These are phyloP conservation scores for Siniperca scherzeri DNA, from an alignment of 2,797 vertebrate genomes.

Conservation along the genomic window DNA sequence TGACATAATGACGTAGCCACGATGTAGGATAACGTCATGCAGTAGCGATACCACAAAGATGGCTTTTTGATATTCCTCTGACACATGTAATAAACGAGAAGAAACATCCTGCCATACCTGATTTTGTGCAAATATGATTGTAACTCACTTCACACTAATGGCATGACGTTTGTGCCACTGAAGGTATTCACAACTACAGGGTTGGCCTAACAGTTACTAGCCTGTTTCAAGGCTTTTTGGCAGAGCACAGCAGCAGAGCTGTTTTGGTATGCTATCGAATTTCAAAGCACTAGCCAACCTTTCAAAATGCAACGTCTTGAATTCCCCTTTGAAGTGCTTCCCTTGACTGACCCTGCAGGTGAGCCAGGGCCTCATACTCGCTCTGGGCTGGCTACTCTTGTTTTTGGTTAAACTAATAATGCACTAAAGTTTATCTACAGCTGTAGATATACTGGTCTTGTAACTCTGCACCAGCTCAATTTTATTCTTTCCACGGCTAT, in stretches of 20 bases:
- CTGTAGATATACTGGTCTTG: constrained; percentile 51
- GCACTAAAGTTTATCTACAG: constrained; percentile 48
- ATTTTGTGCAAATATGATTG: constrained; percentile 35
- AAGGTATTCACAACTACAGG: constrained; percentile 27
- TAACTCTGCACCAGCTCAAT: constrained; percentile 72
- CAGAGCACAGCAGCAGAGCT: constrained; percentile 47
- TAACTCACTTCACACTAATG: constrained; percentile 6
- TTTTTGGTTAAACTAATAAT: constrained; percentile 59
- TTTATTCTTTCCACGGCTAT: constrained; percentile 84
- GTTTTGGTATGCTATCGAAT: constrained; percentile 63
- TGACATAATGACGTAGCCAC: background rate
- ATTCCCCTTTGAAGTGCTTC: constrained; percentile 52
- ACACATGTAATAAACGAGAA: background rate
- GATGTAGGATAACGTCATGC: background rate
- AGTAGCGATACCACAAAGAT: background rate
- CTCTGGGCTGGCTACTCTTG: constrained; percentile 11
- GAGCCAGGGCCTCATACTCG: constrained; percentile 13
- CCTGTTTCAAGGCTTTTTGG: constrained; percentile 57
- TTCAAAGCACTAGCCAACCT: constrained; percentile 69
- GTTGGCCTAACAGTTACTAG: background rate
- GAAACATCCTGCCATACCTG: background rate
- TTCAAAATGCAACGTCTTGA: constrained; percentile 54
- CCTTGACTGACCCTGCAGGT: constrained; percentile 46
- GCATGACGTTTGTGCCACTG: background rate
- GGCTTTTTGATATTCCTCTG: constrained; percentile 9